Conservation (phyloP, 2,888 invertebrate species). For the Meiosimyza platycephala region DNA sequence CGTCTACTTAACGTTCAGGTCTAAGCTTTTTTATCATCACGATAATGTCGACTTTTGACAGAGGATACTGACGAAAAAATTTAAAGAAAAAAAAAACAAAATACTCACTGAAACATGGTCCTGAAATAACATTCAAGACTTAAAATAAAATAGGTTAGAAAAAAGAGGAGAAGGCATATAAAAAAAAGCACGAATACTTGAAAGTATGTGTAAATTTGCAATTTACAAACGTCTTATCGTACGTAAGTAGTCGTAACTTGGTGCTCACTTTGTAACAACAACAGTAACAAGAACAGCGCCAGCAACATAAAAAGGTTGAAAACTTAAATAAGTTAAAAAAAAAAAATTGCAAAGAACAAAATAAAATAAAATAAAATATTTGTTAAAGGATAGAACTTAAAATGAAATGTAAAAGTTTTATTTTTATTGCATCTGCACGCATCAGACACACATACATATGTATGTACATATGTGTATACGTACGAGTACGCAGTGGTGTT, state of each 20-base stretch:
- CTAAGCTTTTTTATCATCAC: too few species aligned
- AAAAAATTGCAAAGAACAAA: not conserved
- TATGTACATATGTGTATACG: not conserved
- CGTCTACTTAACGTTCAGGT: too few species aligned
- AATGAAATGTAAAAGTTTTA: constrained; percentile 26
- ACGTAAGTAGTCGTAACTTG: not conserved
- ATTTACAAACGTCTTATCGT: not conserved
- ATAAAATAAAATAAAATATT: constrained; percentile 2
- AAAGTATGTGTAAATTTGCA: constrained; percentile 6
- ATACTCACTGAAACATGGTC: too few species aligned
- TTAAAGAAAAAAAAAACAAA: too few species aligned
- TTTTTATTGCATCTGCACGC: not conserved
- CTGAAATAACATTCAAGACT: too few species aligned
- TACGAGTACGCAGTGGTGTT: not conserved
- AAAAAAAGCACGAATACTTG: constrained; percentile 5
- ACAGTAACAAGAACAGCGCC: not conserved
- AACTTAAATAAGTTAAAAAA: not conserved
- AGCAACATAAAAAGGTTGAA: not conserved
- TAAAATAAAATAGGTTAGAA: too few species aligned
- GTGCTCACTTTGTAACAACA: constrained; percentile 2
- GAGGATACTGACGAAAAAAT: too few species aligned
- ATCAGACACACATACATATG: not conserved
- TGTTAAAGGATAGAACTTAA: not conserved
- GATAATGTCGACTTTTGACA: too few species aligned
- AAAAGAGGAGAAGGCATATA: too few species aligned